A percentile compares a stretch with the other conserved stretches of the same genome.
phyloP scores from a whole-genome alignment of 2,797 vertebrate genomes.

The Alosa sapidissima region DNA sequence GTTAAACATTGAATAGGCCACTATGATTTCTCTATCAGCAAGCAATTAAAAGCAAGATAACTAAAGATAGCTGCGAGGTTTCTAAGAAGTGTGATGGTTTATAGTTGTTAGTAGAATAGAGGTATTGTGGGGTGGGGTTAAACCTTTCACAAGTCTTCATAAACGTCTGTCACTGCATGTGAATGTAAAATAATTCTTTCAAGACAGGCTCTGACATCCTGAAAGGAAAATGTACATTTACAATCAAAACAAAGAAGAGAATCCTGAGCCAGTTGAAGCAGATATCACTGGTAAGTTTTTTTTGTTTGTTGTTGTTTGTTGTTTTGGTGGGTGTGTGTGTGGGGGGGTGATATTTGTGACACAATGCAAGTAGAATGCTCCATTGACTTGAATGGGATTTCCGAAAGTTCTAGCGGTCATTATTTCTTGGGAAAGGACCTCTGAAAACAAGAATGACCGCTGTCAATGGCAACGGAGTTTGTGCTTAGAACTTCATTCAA shows the following conservation, averaged over 20 bases:
- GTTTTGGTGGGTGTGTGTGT: not conserved
- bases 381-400: no score
- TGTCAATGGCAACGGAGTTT: no score
- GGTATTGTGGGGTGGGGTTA: not conserved
- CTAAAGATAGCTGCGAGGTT: not conserved
- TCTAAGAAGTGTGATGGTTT: not conserved
- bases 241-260: slow-evolving; percentile 64
- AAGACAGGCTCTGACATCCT: not conserved
- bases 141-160: not conserved
- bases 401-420: no score
- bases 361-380: no score
- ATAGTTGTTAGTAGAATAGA: not conserved
- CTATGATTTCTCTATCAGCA: not conserved
- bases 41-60: not conserved
- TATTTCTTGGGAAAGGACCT: no score
- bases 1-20: not conserved
- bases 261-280: slow-evolving; percentile 66
- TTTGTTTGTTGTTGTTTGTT: not conserved
- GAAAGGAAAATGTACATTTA: slow-evolving; percentile 63
- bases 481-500: no score
- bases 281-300: slow-evolving; percentile 63
- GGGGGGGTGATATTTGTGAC: no score
- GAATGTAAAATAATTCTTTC: not conserved
- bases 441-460: no score
- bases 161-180: not conserved